phyloP scores from a whole-genome alignment of 2,113 vertebrate species.

The Nipponia nippon region DNA sequence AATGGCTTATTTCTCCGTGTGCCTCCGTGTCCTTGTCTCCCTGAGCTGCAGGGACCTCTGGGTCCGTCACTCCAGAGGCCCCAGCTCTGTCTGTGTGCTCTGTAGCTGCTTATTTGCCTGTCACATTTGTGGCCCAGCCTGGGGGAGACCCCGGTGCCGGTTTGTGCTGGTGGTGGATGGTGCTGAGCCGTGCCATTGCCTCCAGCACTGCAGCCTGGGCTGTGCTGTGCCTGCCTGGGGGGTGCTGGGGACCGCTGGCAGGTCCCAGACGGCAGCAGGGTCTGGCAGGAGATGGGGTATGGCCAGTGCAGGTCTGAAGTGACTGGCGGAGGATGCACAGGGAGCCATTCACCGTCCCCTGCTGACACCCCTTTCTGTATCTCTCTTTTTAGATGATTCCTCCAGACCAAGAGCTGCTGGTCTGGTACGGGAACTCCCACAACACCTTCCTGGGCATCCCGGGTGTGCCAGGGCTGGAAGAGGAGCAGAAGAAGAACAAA shows the following conservation, averaged over 20 bases:
- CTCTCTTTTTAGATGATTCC: conserved; percentile 84
- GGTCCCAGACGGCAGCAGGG: background rate
- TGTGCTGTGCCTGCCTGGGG: rapidly evolving
- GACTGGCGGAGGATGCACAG: rapidly evolving
- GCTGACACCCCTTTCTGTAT: rapidly evolving
- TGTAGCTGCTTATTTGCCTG: background rate
- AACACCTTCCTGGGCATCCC: conserved; percentile 97
- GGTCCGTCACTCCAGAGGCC: background rate
- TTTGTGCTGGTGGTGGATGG: background rate
- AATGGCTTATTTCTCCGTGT: background rate
- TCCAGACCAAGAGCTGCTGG: conserved; percentile 94
- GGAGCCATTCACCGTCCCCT: rapidly evolving
- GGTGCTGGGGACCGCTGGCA: background rate
- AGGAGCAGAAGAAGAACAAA: conserved; percentile 91
- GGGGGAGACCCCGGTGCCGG: rapidly evolving
- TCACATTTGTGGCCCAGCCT: background rate
- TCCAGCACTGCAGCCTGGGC: background rate
- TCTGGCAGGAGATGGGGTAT: background rate
- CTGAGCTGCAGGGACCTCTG: rapidly evolving
- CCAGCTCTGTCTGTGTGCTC: background rate
- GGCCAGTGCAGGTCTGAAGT: rapidly evolving
- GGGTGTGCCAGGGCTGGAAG: conserved; percentile 89
- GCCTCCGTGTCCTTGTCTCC: rapidly evolving
- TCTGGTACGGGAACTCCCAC: conserved; percentile 96
- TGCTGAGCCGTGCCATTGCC: background rate